Conservation (phyloP, 2,113 vertebrate species). For the Rhea americana region DNA sequence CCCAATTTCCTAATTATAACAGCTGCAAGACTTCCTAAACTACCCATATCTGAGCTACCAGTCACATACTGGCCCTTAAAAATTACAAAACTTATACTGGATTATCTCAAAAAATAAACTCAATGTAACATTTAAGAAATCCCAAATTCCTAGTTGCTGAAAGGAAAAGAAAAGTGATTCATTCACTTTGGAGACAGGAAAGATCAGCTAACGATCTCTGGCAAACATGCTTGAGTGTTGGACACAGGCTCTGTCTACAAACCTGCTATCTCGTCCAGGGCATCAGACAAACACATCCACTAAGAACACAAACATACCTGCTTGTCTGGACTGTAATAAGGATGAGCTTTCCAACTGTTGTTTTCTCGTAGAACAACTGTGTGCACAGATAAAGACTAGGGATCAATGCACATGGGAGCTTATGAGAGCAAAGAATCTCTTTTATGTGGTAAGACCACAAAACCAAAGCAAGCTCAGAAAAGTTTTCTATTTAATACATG, state of each 20-base stretch:
- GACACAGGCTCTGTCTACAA: constrained; percentile 15
- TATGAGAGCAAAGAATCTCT: constrained; percentile 50
- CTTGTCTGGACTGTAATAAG: constrained; percentile 40
- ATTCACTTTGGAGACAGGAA: constrained; percentile 26
- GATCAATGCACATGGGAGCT: constrained; percentile 37
- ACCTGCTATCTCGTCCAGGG: constrained; percentile 10
- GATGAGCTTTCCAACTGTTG: constrained; percentile 16
- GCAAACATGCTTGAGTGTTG: background rate
- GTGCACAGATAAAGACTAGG: constrained; percentile 37
- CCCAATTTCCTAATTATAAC: background rate
- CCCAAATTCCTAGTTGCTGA: background rate
- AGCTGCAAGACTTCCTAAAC: background rate
- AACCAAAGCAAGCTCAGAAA: background rate
- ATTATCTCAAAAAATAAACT: background rate
- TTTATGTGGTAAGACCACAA: constrained; percentile 57
- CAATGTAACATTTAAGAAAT: background rate
- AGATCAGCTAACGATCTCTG: background rate
- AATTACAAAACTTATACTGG: background rate
- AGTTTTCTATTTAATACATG: constrained; percentile 24
- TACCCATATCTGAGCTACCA: background rate
- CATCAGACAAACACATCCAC: constrained; percentile 34
- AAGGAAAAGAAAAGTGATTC: background rate
- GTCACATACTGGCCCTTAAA: background rate
- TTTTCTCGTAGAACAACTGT: constrained; percentile 8
- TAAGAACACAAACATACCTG: constrained; percentile 59